phyloP scores from a whole-genome alignment of 2,113 vertebrate species.

The Limnothrissa miodon region DNA sequence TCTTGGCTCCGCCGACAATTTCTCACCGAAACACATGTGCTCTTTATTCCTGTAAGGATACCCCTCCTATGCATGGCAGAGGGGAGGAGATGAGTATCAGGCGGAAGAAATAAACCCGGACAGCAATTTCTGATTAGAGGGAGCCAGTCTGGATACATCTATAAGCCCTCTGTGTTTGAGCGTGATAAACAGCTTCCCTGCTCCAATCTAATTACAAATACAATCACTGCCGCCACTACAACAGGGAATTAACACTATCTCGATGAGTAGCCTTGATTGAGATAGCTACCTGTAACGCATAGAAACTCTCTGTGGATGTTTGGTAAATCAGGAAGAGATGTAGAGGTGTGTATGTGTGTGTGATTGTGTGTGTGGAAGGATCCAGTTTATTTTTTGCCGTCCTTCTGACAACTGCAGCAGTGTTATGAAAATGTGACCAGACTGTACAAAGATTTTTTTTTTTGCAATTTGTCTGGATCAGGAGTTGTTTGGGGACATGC shows the following conservation, averaged over 20 bases:
- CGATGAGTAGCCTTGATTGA: constrained; percentile 58
- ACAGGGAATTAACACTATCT: constrained; percentile 54
- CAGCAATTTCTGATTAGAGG: constrained; percentile 70
- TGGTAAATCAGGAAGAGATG: not conserved
- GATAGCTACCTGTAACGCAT: constrained; percentile 49
- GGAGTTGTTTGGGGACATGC: constrained; percentile 11
- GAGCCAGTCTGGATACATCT: constrained; percentile 54
- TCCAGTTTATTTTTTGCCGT: not conserved
- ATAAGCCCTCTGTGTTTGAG: constrained; percentile 42
- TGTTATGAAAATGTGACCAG: not conserved
- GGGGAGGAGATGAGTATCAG: constrained; percentile 65
- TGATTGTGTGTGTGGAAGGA: not conserved
- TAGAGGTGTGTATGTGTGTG: not conserved
- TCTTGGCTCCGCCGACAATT: constrained; percentile 74
- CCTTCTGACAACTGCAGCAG: not conserved
- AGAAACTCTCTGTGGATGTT: constrained; percentile 7
- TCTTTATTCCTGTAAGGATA: constrained; percentile 72
- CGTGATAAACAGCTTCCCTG: constrained; percentile 47
- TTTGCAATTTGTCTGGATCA: not conserved
- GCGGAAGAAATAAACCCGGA: constrained; percentile 55
- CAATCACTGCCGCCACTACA: constrained; percentile 53
- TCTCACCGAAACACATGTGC: constrained; percentile 65
- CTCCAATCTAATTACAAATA: constrained; percentile 62
- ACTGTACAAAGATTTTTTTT: not conserved
- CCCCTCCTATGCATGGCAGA: constrained; percentile 54